Evolutionary conservation across 2,113 vertebrate genomes (phyloP).

Genomic region (Megalops atlanticus): DNA sequence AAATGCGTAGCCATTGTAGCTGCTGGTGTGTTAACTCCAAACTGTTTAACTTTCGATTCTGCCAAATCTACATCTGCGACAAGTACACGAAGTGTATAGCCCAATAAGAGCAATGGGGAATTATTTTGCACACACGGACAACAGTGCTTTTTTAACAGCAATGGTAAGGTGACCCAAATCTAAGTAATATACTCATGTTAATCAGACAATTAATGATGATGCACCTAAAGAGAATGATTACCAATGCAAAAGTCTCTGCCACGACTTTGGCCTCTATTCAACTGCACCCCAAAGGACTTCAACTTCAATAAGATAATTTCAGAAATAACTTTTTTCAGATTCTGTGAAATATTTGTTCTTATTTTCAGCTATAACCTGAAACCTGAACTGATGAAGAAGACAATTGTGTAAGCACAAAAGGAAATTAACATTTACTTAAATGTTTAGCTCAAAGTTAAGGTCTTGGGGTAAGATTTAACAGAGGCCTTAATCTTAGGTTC

Average conservation of each 20-base stretch:
- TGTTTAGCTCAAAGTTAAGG: neutral
- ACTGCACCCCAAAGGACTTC: neutral
- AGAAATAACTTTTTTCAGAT: neutral
- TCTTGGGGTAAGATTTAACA: neutral
- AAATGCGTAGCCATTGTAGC: neutral
- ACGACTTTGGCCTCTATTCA: neutral
- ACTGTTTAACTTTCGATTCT: neutral
- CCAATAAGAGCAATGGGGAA: neutral
- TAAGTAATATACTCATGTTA: slow-evolving; percentile 5
- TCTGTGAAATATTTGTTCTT: no score
- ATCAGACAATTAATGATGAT: neutral
- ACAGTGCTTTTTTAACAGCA: neutral
- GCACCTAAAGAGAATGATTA: neutral
- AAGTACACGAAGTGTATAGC: neutral
- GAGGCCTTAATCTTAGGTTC: neutral
- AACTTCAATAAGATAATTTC: neutral
- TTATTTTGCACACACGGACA: neutral
- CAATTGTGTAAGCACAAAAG: neutral
- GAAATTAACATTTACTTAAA: neutral
- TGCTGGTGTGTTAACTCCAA: neutral
- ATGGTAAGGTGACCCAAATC: neutral
- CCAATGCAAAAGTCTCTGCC: neutral
- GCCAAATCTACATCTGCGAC: neutral
- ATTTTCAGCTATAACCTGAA: neutral
- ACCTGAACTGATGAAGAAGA: neutral